Evolutionary conservation across 1,140 invertebrate species (phyloP).

Genomic region (Hypothenemus hampei): DNA sequence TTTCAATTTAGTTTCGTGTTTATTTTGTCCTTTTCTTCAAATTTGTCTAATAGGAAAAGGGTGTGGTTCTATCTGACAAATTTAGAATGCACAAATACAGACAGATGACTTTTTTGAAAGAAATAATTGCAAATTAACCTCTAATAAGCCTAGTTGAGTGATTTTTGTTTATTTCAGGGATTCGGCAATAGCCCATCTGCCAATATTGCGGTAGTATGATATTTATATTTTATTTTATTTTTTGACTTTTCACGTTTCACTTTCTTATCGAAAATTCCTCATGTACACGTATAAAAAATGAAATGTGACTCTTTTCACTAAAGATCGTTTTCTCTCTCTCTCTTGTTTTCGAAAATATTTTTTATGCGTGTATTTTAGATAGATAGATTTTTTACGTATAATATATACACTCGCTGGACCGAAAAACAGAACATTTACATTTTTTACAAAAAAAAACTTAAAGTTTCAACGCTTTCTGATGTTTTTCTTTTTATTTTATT

Average conservation of each 20-base stretch:
- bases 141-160: background rate
- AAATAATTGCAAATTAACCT: constrained; percentile 7
- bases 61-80: too few relatives aligned
- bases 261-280: constrained; percentile 13
- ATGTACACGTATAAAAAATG: too few relatives aligned
- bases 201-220: constrained; percentile 51
- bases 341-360: constrained; percentile 1
- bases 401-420: too few relatives aligned
- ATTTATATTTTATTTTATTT: constrained; percentile 40
- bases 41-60: too few relatives aligned
- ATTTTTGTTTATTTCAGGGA: constrained; percentile 42
- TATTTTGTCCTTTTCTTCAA: too few relatives aligned
- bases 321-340: too few relatives aligned
- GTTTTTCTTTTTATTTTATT: too few relatives aligned
- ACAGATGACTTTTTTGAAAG: constrained; percentile 30
- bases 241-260: constrained; percentile 28
- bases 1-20: too few relatives aligned
- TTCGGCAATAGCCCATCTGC: constrained; percentile 48
- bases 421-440: too few relatives aligned
- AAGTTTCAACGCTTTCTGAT: too few relatives aligned
- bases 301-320: background rate
- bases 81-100: constrained; percentile 28
- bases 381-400: too few relatives aligned
- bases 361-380: constrained; percentile 14
- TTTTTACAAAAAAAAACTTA: too few relatives aligned